Evolutionary conservation across 2,113 vertebrate genomes (phyloP), one percentile per base, ranked within the genome.

Genomic region (Phoxinus phoxinus): DNA sequence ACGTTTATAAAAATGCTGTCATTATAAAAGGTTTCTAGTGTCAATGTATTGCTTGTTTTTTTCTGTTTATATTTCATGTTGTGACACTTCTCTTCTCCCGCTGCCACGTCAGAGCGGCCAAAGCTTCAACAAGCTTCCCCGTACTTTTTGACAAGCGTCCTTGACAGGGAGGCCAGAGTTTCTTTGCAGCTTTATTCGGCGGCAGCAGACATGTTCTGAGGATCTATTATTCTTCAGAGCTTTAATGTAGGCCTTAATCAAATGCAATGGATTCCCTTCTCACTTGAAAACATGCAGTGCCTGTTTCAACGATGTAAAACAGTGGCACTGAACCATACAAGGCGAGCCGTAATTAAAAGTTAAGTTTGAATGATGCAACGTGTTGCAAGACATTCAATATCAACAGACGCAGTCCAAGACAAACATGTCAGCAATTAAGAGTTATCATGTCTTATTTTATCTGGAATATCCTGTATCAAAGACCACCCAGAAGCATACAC

Each of bases 401-500:
- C 32, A 79, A 79, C 76, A 67, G 27, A 83, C 0, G 27, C 19
- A 37, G 12, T 56, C 46, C 46, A 83, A 83, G 27, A 71, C 65
- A 71, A 83, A 69, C 80, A 59, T 65, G 79, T 8, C 79, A 51
- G 6, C 9, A 1, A 2, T 53, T 25, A 13, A 56, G 63, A 19
- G 30, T 83, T 37, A 41, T 72, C 30, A 72, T 12, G 46, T 72
- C 48, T 72, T 58, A 69, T 35, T 72, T 32, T 6, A 72, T 58
- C 30, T 41, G 65, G 48, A 72, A 72, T 73, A 53, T 83, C 51
- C 32, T 19, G 30, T 41, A 41, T 71, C 48, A 41, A 58, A 83
- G 65, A 83, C 81, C 81, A 85, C 84, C 58, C 61, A 77, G 37
- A 85, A 56, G 0, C 71, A 48, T 25, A 71, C 17, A 27, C 41